Conservation (phyloP, 2,113 vertebrate species). For the Seriola rivoliana region DNA sequence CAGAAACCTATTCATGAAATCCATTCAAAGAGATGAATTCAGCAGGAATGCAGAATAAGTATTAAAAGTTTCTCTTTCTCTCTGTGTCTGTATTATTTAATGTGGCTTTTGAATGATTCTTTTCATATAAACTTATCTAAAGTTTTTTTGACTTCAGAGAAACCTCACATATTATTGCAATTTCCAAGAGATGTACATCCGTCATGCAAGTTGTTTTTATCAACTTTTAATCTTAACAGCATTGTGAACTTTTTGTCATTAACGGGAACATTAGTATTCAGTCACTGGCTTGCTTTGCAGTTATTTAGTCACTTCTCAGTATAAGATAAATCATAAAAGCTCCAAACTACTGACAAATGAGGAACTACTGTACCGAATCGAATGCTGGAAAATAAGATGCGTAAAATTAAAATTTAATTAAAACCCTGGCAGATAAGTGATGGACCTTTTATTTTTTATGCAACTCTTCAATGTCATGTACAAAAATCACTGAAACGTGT, state of each 20-base stretch:
- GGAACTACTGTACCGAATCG: constrained; percentile 39
- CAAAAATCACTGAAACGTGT: constrained; percentile 1
- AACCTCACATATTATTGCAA: not conserved
- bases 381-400: constrained; percentile 13
- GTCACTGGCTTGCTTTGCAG: constrained; percentile 25
- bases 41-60: not conserved
- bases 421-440: constrained; percentile 27
- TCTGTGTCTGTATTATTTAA: not conserved
- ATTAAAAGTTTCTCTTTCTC: not conserved
- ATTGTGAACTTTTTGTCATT: constrained; percentile 6
- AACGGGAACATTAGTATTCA: constrained; percentile 47
- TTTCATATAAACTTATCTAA: not conserved
- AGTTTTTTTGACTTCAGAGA: not conserved
- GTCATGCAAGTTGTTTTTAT: not conserved
- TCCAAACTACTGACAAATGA: constrained; percentile 48
- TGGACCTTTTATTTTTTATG: constrained; percentile 7
- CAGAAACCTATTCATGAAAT: not conserved
- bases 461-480: not conserved
- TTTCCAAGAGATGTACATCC: constrained; percentile 2
- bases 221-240: not conserved
- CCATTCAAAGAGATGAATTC: not conserved
- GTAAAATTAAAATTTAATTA: constrained; percentile 39
- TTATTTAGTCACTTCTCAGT: constrained; percentile 25
- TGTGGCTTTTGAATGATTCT: not conserved
- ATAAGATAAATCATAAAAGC: constrained; percentile 47